phyloP scores from a whole-genome alignment of 2,113 vertebrate genomes.

The Poecile atricapillus region DNA sequence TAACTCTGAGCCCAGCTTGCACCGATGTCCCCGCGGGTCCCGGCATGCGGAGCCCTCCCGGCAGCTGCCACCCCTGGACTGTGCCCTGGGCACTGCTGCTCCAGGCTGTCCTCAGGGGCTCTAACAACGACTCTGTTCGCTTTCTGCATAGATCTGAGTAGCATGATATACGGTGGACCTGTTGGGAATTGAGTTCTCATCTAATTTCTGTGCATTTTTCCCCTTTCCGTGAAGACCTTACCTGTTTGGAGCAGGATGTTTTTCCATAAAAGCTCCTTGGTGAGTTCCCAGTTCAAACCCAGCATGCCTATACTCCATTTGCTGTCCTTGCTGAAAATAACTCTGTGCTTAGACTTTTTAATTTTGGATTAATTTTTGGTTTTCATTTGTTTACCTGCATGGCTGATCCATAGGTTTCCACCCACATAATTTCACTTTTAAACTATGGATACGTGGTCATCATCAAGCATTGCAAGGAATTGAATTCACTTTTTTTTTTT shows the following conservation, averaged over 20 bases:
- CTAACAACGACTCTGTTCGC: neutral
- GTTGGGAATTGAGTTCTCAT: constrained; percentile 86
- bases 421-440: constrained; percentile 28
- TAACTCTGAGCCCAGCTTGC: neutral
- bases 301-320: constrained; percentile 83
- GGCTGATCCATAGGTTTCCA: constrained; percentile 71
- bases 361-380: neutral
- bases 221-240: constrained; percentile 92
- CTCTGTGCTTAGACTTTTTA: constrained; percentile 14
- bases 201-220: constrained; percentile 92
- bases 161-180: constrained; percentile 70
- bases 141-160: constrained; percentile 13
- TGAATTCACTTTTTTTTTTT: neutral
- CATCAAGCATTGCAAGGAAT: constrained; percentile 29
- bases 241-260: constrained; percentile 99
- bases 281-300: constrained; percentile 90
- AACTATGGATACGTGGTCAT: constrained; percentile 17
- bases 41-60: neutral
- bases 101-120: neutral
- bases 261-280: constrained; percentile 99
- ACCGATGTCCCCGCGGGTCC: fast-evolving
- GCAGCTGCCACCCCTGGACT: neutral
- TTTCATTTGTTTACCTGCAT: constrained; percentile 63
- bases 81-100: neutral
- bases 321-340: constrained; percentile 65